Base-by-base conservation (phyloP, 2,888 invertebrate species). In the Drosophila neonasuta region DNA sequence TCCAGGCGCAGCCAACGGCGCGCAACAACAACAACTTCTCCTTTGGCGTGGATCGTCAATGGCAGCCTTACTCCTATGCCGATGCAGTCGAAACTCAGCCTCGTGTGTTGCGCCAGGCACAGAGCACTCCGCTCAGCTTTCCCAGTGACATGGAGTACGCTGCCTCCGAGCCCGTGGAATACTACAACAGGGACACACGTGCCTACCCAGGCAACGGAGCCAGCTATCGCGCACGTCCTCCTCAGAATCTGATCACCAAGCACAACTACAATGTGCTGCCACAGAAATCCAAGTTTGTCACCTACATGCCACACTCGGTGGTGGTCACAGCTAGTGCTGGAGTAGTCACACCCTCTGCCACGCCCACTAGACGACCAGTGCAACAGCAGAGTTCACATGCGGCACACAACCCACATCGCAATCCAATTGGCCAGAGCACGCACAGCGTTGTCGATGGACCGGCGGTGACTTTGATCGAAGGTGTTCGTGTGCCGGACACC, bases 401-500 rank as follows among this genome's bases (percentile, higher is more conserved):
- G 11, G 3, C 3, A 24, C 32, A 32, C 32, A 32, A 32, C 68
- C 76, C 88, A 9, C 86, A 73, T 42, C 80, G 83, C 30, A 88
- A 87, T 62, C 84, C 84, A 17, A 77, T 77, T 44, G 84, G 76
- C 9, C 74, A 80, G 29, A 77, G 79, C 49, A 77, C 87, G 6
- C 77, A 82, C 64, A 83, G 62, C 54, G 86, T 89, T 4, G 89
- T 89, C 8, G 88, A 90, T 41, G 89, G 89, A 0, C 89, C 90
- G 0, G 89, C 88, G 17, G 84, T 89, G 11, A 88, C 96, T 0
- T 94, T 96, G 52, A 95, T 97, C 48, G 95, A 96, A 52, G 90
- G 90, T 4, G 93, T 95, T 0, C 93, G 97, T 63, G 94, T 96
- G 42, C 97, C 97, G 0, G 97, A 97, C 86, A 95, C 96, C 76